Base-by-base conservation (phyloP, 2,888 invertebrate genomes). In the Homarus gammarus region DNA sequence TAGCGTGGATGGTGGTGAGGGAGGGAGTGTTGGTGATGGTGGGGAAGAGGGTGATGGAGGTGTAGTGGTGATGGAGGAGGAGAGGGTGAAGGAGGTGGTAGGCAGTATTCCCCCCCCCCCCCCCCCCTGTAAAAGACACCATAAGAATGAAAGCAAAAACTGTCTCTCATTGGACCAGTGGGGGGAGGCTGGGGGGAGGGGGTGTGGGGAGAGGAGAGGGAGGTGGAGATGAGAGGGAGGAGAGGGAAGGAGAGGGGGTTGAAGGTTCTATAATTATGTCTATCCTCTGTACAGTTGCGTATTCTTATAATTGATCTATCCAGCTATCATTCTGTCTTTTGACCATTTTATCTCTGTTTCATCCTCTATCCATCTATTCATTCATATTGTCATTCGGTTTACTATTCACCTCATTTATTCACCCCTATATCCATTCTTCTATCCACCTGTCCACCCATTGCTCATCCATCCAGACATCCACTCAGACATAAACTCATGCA, bases 401-500 rank as follows among this genome's bases (percentile, higher is more conserved):
- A n/a, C n/a, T n/a, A n/a, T n/a, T n/a, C n/a, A n/a, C n/a, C n/a
- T n/a, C n/a, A n/a, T n/a, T n/a, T n/a, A n/a, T n/a, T n/a, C n/a
- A n/a, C n/a, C n/a, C n/a, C n/a, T n/a, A n/a, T n/a, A n/a, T n/a
- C n/a, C n/a, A n/a, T n/a, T n/a, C n/a, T n/a, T n/a, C n/a, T n/a
- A n/a, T n/a, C n/a, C n/a, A n/a, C n/a, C n/a, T n/a, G n/a, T n/a
- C n/a, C n/a, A n/a, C n/a, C n/a, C n/a, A n/a, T n/a, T 44, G 12
- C 44, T 8, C 38, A 73, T 22, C 33, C 73, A n/a, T 18, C 33
- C 73, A 73, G 36, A 31, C 27, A 70, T 15, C n/a, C 70, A 77
- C n/a, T 44, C 77, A 77, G 6, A 77, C 77, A 78, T 15, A 31
- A 22, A 61, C 36, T 56, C 79, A 79, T 33, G 56, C 79, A 84